These are phyloP conservation scores for Nyctibius bracteatus DNA, from an alignment of 2,113 vertebrate species.

Conservation along the genomic window DNA sequence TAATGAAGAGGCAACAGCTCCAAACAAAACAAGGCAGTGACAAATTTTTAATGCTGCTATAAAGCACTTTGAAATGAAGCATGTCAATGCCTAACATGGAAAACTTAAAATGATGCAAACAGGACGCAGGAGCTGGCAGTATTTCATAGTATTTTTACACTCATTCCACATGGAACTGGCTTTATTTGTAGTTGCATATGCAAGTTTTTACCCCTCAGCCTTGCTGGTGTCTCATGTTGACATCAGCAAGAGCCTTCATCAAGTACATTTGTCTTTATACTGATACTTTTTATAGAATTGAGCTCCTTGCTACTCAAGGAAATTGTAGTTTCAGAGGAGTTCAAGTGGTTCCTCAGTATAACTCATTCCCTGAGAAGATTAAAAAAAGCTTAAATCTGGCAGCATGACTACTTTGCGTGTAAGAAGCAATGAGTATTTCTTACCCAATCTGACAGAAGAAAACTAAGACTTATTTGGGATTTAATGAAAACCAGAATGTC, in stretches of 20 bases:
- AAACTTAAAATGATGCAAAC: background rate
- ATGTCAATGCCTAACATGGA: background rate
- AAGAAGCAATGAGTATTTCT: background rate
- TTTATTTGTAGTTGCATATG: background rate
- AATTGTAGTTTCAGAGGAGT: conserved; percentile 8
- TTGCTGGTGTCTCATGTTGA: background rate
- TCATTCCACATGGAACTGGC: background rate
- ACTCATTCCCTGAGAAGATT: conserved; percentile 40
- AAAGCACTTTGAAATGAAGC: background rate
- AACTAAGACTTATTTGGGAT: background rate
- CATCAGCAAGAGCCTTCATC: conserved; percentile 33
- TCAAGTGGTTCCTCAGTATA: conserved; percentile 15
- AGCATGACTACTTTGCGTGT: background rate
- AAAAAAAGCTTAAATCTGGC: conserved; percentile 36
- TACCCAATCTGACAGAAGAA: conserved; percentile 11
- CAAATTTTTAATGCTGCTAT: background rate
- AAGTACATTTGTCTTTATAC: background rate
- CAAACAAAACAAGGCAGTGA: background rate
- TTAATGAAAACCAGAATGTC: conserved; percentile 16
- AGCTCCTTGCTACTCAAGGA: conserved; percentile 9
- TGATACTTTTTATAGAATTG: conserved; percentile 13
- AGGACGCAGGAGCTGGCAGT: background rate
- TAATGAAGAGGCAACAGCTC: background rate
- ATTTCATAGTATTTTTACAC: background rate
- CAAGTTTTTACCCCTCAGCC: background rate